These are phyloP conservation scores for Romanogobio albipinnatus DNA, from an alignment of 2,113 vertebrate species.

Conservation along the genomic window DNA sequence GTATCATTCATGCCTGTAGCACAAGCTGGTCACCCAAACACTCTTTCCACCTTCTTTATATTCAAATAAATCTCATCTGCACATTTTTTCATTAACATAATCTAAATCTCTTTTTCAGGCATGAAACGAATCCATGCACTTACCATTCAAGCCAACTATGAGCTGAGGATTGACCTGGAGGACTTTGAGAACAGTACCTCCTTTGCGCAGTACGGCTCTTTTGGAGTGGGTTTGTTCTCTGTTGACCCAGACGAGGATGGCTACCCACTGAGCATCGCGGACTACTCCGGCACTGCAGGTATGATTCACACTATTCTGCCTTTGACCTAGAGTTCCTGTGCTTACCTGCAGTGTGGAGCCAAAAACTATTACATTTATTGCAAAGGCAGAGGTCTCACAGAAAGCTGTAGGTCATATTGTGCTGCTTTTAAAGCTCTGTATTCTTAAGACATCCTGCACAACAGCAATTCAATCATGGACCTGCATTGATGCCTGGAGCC, in stretches of 20 bases:
- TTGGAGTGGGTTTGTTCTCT: conserved; percentile 91
- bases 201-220: conserved; percentile 89
- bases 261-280: conserved; percentile 87
- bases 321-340: conserved; percentile 14
- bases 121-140: conserved; percentile 90
- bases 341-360: background rate
- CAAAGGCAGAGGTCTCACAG: conserved; percentile 2
- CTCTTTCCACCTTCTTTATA: background rate
- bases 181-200: conserved; percentile 96
- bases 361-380: conserved; percentile 37
- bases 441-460: conserved; percentile 25
- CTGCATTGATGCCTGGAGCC: background rate
- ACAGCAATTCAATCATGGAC: background rate
- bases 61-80: background rate
- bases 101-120: conserved; percentile 71
- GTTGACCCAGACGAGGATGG: conserved; percentile 94
- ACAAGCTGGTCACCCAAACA: background rate
- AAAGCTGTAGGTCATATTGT: conserved; percentile 6
- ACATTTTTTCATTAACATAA: background rate
- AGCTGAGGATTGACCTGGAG: conserved; percentile 91
- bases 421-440: conserved; percentile 29
- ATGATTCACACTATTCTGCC: conserved; percentile 18
- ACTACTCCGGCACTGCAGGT: conserved; percentile 96
- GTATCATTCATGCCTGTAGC: no score
- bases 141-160: conserved; percentile 90